Evolutionary conservation across 2,888 invertebrate species (phyloP).

Genomic region (Lasioglossum pauxillum): DNA sequence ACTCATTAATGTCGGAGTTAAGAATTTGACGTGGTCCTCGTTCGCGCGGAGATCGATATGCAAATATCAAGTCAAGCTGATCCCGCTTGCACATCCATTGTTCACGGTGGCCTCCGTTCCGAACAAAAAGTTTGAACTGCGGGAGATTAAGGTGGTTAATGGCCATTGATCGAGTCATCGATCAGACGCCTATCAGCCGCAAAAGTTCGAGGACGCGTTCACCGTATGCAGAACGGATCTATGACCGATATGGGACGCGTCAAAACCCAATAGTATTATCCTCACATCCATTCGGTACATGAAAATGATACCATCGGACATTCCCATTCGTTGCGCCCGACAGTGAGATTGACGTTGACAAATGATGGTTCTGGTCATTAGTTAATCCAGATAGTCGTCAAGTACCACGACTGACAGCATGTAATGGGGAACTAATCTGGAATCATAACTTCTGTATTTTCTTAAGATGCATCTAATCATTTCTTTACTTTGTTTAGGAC

Average conservation of each 20-base stretch:
- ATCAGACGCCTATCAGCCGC: conserved; percentile 53
- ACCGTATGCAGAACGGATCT: conserved; percentile 40
- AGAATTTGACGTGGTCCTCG: conserved; percentile 19
- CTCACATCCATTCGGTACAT: conserved; percentile 33
- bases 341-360: conserved; percentile 56
- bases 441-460: neutral
- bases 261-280: conserved; percentile 54
- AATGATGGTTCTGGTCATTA: conserved; percentile 52
- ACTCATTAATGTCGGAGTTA: conserved; percentile 32
- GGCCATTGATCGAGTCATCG: conserved; percentile 48
- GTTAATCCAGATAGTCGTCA: conserved; percentile 34
- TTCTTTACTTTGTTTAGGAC: neutral
- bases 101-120: conserved; percentile 19
- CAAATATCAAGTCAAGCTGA: conserved; percentile 46
- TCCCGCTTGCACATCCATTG: conserved; percentile 32
- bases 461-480: neutral
- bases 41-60: conserved; percentile 30
- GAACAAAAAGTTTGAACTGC: conserved; percentile 48
- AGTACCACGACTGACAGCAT: neutral
- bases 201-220: conserved; percentile 49
- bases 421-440: neutral
- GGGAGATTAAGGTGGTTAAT: conserved; percentile 49
- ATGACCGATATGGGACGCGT: conserved; percentile 40
- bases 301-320: conserved; percentile 43
- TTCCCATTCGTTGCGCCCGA: conserved; percentile 48